Evolutionary conservation across 2,888 invertebrate species (phyloP).

Genomic region (Capitulum mitella): DNA sequence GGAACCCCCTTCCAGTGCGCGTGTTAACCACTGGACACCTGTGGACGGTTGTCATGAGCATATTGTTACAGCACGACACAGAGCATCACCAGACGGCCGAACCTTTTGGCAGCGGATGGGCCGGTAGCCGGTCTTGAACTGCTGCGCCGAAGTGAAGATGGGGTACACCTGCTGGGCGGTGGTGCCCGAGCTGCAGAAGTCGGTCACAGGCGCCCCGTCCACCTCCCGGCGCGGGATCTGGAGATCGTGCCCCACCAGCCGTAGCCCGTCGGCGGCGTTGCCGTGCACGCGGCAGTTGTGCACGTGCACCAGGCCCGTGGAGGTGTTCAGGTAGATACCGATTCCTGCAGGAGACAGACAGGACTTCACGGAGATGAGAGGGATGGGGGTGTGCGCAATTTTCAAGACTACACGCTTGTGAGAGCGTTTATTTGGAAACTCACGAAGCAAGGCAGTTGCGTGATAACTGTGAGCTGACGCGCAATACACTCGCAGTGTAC

Average conservation of each 20-base stretch:
- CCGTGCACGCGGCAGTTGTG: conserved; percentile 68
- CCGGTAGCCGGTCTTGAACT: background rate
- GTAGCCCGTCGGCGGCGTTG: conserved; percentile 85
- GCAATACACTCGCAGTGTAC: too few relatives aligned
- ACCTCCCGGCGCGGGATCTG: conserved; percentile 58
- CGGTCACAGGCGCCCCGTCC: conserved; percentile 62
- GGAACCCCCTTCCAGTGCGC: too few relatives aligned
- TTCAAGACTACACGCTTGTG: too few relatives aligned
- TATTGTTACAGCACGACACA: too few relatives aligned
- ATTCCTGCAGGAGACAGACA: conserved; percentile 66
- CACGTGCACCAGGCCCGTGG: conserved; percentile 69
- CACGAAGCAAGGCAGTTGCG: too few relatives aligned
- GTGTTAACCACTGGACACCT: too few relatives aligned
- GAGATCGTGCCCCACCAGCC: conserved; percentile 69
- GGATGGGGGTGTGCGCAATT: background rate
- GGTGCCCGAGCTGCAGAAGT: conserved; percentile 76
- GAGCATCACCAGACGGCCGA: too few relatives aligned
- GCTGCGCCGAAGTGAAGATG: background rate
- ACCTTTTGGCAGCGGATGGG: background rate
- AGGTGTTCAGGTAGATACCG: conserved; percentile 82
- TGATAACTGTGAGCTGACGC: too few relatives aligned
- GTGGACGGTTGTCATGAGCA: too few relatives aligned
- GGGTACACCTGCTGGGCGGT: conserved; percentile 72
- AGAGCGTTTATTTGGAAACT: too few relatives aligned
- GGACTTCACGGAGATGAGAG: too few relatives aligned